A percentile compares a stretch with the other conserved stretches of the same genome.
Conservation (phyloP, 2,113 vertebrate species). For the Lophura nycthemera region DNA sequence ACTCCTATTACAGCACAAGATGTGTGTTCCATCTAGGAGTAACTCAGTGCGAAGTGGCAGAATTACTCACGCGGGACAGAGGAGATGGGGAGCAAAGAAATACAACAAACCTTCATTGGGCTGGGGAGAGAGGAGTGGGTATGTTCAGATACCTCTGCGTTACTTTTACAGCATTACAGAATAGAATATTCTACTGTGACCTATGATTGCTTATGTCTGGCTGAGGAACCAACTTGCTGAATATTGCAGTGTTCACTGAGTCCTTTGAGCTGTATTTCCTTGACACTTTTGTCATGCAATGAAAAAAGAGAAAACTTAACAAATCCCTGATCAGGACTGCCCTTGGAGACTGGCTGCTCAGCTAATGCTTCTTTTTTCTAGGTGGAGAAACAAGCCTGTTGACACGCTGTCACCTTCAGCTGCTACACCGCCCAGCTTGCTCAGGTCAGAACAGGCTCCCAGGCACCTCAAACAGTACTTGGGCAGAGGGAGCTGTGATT, state of each 20-base stretch:
- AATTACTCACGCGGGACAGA: neutral
- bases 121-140: neutral
- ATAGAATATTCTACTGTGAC: no score
- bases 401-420: neutral
- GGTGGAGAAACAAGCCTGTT: neutral
- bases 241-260: neutral
- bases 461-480: rapidly evolving
- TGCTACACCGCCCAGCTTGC: rapidly evolving
- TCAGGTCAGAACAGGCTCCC: neutral
- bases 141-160: neutral
- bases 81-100: neutral
- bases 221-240: neutral
- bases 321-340: neutral
- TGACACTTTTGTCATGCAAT: rapidly evolving
- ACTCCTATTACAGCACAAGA: rapidly evolving
- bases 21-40: no score
- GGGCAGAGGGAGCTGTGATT: neutral
- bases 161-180: neutral
- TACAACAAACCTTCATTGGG: rapidly evolving
- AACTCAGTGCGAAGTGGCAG: neutral
- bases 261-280: rapidly evolving
- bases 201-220: neutral
- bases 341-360: neutral
- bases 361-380: neutral
- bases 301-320: neutral